Evolutionary conservation across 2,888 invertebrate species (phyloP), one percentile per base, ranked within the genome.

Genomic region (Zygaena filipendulae): DNA sequence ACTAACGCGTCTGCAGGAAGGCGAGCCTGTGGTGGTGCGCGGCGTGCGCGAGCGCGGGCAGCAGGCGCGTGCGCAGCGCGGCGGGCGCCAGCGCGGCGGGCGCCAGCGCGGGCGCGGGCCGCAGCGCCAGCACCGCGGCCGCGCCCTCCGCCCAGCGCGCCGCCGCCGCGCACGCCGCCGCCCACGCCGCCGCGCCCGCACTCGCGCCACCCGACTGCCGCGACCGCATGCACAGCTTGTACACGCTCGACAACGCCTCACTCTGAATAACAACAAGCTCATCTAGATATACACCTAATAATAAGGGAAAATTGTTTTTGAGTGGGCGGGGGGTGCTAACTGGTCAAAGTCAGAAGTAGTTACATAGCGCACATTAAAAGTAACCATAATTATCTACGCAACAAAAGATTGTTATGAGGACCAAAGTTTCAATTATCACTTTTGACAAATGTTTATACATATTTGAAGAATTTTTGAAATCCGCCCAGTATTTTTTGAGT

Each of bases 11-110:
- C 31, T 66, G 66, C 28, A 74, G 40, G 36, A 68, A 64, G 2
- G 58, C 36, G 26, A 41, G 33, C 3, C 69, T 44, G 4, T 68
- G 62, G 25, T 68, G 61, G 23, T 59, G 52, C 2, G 75, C 72
- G 7, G 69, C 63, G 45, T 68, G 60, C n/a, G 72, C 74, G 0
- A 74, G 25, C 2, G 72, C 71, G 1, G 69, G 63, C 49, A 72
- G 35, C 10, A 68, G 43, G 1, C 35, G 31, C 4, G 56, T 47
- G n/a, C n/a, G n/a, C n/a, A 59, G 50, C 32, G 51, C 32, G 9
- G 27, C n/a, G 21, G 41, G 16, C 4, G 56, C 47, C n/a, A 59
- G 50, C 32, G 51, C 32, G 9, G 27, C n/a, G 21, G 41, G 16
- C 35, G 59, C 38, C 38, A 59, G 42, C 18, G 49, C 43, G 4